Evolutionary conservation across 1,140 invertebrate species (phyloP).

Genomic region (Drosophila orosa): DNA sequence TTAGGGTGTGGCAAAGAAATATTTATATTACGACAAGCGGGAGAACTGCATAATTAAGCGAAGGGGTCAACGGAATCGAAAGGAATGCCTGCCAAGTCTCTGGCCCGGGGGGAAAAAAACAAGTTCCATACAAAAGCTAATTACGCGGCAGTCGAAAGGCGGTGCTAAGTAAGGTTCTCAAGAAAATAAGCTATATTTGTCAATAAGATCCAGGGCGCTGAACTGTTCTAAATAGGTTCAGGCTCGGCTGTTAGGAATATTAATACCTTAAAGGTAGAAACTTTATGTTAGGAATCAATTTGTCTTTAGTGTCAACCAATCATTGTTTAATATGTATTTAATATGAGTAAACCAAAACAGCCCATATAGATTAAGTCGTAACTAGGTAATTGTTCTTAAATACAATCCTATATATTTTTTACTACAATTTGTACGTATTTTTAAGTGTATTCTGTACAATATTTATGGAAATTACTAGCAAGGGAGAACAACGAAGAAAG

Average conservation of each 20-base stretch:
- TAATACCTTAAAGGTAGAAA: background rate
- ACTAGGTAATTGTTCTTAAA: background rate
- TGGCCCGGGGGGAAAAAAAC: conserved; percentile 11
- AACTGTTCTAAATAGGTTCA: background rate
- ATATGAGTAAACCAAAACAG: background rate
- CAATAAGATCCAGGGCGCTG: background rate
- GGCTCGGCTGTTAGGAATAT: background rate
- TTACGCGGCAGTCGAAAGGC: conserved; percentile 40
- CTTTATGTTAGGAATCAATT: background rate
- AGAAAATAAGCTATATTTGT: background rate
- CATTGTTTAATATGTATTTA: background rate
- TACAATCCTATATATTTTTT: background rate
- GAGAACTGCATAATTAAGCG: conserved; percentile 39
- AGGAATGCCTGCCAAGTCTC: conserved; percentile 22
- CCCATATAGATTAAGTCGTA: too few species aligned
- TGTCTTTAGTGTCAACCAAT: background rate
- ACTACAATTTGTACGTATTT: background rate
- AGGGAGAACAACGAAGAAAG: background rate
- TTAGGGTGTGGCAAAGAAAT: conserved; percentile 10
- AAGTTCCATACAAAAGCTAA: conserved; percentile 33
- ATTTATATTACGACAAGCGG: conserved; percentile 28
- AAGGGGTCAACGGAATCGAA: conserved; percentile 34
- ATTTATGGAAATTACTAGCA: conserved; percentile 23
- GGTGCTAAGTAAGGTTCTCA: conserved; percentile 36
- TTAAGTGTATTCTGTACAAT: conserved; percentile 24